These are phyloP conservation scores for Lepus townsendii DNA, from an alignment of 2,797 vertebrate genomes.

Conservation along the genomic window DNA sequence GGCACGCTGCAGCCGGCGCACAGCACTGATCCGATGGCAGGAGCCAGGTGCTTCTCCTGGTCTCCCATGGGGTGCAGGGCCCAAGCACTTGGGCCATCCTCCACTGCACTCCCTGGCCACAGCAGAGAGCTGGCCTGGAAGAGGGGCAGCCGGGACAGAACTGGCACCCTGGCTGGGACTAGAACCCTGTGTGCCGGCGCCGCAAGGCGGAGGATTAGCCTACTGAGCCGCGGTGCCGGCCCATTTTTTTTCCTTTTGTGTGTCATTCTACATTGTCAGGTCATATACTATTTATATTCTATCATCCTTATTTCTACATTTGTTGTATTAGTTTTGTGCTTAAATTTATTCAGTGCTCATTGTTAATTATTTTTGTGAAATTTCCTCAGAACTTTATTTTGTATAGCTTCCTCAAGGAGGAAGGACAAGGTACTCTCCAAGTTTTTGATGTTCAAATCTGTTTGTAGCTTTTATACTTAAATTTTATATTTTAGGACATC, in stretches of 20 bases:
- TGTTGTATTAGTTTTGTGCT: not conserved
- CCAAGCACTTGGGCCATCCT: no score
- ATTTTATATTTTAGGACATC: not conserved
- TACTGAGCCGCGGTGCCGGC: no score
- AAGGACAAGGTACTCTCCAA: not conserved
- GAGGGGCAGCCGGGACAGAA: no score
- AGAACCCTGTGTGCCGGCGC: no score
- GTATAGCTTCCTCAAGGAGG: not conserved
- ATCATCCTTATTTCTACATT: not conserved
- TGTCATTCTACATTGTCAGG: not conserved
- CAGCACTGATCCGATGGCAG: no score
- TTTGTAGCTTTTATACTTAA: constrained; percentile 17
- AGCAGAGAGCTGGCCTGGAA: no score
- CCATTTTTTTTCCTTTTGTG: not conserved
- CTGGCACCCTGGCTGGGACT: no score
- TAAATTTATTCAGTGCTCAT: constrained; percentile 18
- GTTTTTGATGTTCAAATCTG: not conserved
- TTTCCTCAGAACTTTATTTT: not conserved
- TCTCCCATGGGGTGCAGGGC: no score
- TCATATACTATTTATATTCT: not conserved
- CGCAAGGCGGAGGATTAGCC: no score
- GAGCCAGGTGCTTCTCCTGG: no score
- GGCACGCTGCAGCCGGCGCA: no score
- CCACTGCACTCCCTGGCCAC: no score
- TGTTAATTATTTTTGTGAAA: not conserved